Percentiles rank a stretch among this genome's conserved stretches.
phyloP scores from a whole-genome alignment of 2,113 vertebrate genomes.

The Todiramphus saurophagus region DNA sequence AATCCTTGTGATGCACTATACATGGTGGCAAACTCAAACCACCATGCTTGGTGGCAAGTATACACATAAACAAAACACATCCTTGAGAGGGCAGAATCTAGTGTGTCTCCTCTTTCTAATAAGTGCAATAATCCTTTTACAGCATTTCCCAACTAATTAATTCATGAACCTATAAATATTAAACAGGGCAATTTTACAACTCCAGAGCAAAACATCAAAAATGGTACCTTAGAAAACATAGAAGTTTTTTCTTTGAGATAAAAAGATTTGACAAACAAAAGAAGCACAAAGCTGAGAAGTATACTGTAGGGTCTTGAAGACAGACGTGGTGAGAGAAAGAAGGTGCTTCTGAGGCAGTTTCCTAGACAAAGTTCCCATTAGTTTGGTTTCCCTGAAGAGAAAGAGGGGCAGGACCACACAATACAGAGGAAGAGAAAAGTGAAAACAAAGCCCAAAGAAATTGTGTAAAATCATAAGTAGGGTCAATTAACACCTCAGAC shows the following conservation, averaged over 20 bases:
- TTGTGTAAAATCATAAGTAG: not conserved
- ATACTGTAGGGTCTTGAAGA: not conserved
- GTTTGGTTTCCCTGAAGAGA: not conserved
- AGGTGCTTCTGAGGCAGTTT: not conserved
- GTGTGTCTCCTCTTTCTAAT: not conserved
- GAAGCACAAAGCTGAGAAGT: not conserved
- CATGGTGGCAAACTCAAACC: not conserved
- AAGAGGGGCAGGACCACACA: not conserved
- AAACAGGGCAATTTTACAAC: constrained; percentile 36
- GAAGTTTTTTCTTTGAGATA: constrained; percentile 37
- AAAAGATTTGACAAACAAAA: constrained; percentile 37
- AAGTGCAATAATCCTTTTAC: not conserved
- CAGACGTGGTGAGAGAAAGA: not conserved
- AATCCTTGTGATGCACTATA: not conserved
- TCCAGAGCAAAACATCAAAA: constrained; percentile 53
- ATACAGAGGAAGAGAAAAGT: not conserved
- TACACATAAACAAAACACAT: not conserved
- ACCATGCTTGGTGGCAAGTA: not conserved
- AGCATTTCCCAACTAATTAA: constrained; percentile 55
- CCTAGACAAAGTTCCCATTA: not conserved
- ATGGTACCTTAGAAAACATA: constrained; percentile 2
- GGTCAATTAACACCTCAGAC: not conserved
- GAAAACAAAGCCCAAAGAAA: not conserved
- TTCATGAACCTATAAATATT: constrained; percentile 67
- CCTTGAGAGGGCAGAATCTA: not conserved